Conservation (phyloP, 2,113 vertebrate species). For the Hippocampus barbouri region DNA sequence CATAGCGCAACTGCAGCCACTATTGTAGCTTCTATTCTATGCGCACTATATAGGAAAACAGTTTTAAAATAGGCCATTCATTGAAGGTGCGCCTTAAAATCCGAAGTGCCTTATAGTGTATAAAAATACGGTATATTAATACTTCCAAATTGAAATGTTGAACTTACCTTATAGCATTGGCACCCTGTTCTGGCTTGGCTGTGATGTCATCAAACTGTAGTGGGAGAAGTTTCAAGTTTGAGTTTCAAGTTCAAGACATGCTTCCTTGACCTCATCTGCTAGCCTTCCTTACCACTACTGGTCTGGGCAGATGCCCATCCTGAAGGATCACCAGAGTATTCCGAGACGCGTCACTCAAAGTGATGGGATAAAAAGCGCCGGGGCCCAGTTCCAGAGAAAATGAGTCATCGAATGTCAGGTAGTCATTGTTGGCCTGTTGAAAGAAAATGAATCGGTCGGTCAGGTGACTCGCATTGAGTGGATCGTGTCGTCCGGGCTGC, state of each 20-base stretch:
- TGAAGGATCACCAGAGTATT: conserved; percentile 18
- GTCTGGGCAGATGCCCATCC: accelerated
- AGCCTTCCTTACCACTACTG: neutral
- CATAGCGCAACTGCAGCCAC: too few species aligned
- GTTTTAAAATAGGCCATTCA: too few species aligned
- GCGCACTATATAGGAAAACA: too few species aligned
- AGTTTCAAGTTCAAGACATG: neutral
- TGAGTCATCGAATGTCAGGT: conserved; percentile 12
- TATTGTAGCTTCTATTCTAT: too few species aligned
- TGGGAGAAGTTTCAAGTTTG: conserved; percentile 8
- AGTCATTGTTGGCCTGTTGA: conserved; percentile 44
- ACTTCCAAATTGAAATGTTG: neutral
- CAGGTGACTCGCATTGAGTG: neutral
- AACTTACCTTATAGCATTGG: conserved; percentile 53
- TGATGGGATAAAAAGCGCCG: accelerated
- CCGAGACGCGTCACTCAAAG: neutral
- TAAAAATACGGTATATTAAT: too few species aligned
- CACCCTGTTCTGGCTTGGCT: conserved; percentile 52
- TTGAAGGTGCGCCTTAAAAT: too few species aligned
- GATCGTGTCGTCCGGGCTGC: neutral
- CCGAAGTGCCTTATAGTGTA: too few species aligned
- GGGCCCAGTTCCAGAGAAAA: neutral
- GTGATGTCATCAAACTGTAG: conserved; percentile 26
- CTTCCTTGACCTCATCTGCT: neutral
- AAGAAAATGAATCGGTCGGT: neutral